phyloP scores from a whole-genome alignment of 2,797 vertebrate species.

The Saxicola maurus region DNA sequence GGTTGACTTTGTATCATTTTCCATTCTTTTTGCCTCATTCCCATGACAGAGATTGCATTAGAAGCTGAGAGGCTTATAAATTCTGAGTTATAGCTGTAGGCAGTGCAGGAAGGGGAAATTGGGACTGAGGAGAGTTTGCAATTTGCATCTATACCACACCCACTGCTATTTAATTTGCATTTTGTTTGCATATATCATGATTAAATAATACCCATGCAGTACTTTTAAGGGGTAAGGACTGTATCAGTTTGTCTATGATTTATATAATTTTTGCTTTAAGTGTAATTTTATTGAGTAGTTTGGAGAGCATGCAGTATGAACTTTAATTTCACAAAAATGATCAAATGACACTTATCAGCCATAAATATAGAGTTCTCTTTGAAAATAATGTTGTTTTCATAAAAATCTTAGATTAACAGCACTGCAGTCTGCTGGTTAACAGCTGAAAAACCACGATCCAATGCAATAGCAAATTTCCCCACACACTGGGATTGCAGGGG shows the following conservation, averaged over 20 bases:
- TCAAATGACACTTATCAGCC: conserved; percentile 19
- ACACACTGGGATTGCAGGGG: accelerated
- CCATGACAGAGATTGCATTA: conserved; percentile 31
- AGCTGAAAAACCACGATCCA: neutral
- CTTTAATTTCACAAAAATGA: conserved; percentile 26
- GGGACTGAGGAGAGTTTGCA: neutral
- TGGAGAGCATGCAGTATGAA: neutral
- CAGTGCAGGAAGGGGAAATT: conserved; percentile 53
- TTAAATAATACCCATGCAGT: neutral
- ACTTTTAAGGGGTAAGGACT: neutral
- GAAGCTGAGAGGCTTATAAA: conserved; percentile 35
- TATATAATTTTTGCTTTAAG: neutral
- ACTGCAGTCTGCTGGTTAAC: neutral
- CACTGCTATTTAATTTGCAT: conserved; percentile 49
- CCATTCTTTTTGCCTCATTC: conserved; percentile 28
- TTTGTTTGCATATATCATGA: conserved; percentile 1
- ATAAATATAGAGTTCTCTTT: conserved; percentile 9
- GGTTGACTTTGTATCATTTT: neutral
- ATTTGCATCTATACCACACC: conserved; percentile 49
- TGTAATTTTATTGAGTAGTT: conserved; percentile 40
- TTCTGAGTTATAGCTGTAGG: conserved; percentile 55
- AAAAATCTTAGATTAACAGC: neutral
- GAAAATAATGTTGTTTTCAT: neutral
- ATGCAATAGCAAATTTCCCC: neutral
- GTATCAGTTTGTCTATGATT: neutral